A percentile compares a stretch with the other conserved stretches of the same genome.
Conservation (phyloP, 30 jellyfish, hydroid and myxozoan genomes). For the Hydractinia echinata region DNA sequence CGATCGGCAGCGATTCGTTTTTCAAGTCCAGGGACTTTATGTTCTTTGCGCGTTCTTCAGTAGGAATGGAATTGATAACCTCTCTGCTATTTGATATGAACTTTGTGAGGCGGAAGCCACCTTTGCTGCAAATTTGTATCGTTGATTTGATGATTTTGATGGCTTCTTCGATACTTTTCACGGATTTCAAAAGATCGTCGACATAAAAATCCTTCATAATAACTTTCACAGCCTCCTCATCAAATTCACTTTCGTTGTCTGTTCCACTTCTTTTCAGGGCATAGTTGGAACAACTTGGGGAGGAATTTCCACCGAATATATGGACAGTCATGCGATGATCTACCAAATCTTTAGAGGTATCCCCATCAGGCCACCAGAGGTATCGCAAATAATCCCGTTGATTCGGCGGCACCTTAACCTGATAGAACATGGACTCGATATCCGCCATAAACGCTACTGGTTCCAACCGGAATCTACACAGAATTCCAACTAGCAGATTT, state of each 20-base stretch:
- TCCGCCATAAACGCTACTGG: slow-evolving; percentile 32
- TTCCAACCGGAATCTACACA: slow-evolving; percentile 32
- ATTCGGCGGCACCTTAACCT: slow-evolving; percentile 25
- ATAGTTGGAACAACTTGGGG: no score
- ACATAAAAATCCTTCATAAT: no score
- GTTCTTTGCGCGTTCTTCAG: slow-evolving; percentile 29
- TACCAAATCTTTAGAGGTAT: no score
- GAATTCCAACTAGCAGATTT: not conserved
- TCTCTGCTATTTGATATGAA: slow-evolving; percentile 32
- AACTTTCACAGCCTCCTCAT: no score
- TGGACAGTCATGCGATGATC: no score
- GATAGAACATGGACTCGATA: slow-evolving; percentile 35
- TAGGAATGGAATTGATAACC: slow-evolving; percentile 31
- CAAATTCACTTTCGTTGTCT: not conserved
- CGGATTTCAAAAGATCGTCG: no score
- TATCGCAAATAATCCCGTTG: slow-evolving; percentile 24
- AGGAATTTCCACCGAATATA: no score
- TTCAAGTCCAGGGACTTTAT: slow-evolving; percentile 30
- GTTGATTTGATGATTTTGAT: no score
- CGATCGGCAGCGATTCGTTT: slow-evolving; percentile 29
- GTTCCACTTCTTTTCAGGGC: not conserved
- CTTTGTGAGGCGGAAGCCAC: slow-evolving; percentile 32
- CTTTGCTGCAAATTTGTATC: no score
- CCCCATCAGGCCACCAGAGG: not conserved
- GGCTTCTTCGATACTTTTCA: not conserved